A percentile compares a stretch with the other conserved stretches of the same genome.
These are phyloP conservation scores for Hirtodrosophila histrioides DNA, from an alignment of 2,888 invertebrate genomes.

Conservation along the genomic window DNA sequence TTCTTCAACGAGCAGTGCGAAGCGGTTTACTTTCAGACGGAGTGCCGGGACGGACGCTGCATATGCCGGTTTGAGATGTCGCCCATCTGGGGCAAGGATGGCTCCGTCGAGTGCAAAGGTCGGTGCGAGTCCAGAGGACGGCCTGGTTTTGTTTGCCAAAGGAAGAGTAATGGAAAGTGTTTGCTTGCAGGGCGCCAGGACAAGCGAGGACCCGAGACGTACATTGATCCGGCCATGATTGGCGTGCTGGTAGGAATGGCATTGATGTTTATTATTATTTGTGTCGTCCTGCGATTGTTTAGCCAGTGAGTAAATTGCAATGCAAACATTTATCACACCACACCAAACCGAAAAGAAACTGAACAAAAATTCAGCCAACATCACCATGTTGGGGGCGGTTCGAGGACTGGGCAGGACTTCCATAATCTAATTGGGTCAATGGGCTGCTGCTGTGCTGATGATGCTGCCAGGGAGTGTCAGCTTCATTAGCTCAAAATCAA, in stretches of 20 bases:
- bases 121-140: slow-evolving; percentile 62
- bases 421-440: slow-evolving; percentile 61
- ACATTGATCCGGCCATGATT: slow-evolving; percentile 95
- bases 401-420: background rate
- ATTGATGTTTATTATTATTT: slow-evolving; percentile 96
- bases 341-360: slow-evolving; percentile 9
- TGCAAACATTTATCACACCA: slow-evolving; percentile 66
- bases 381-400: background rate
- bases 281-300: slow-evolving; percentile 95
- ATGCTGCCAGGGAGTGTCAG: slow-evolving; percentile 17
- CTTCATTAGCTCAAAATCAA: slow-evolving; percentile 46
- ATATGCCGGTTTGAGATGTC: slow-evolving; percentile 92
- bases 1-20: slow-evolving; percentile 94
- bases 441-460: slow-evolving; percentile 15
- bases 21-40: slow-evolving; percentile 89
- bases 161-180: slow-evolving; percentile 30
- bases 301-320: slow-evolving; percentile 90
- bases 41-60: slow-evolving; percentile 92
- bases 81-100: slow-evolving; percentile 89
- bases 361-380: slow-evolving; percentile 4
- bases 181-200: slow-evolving; percentile 85
- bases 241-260: slow-evolving; percentile 95
- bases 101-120: slow-evolving; percentile 91
- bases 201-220: slow-evolving; percentile 87
- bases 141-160: slow-evolving; percentile 2